Evolutionary conservation across 2,888 invertebrate species (phyloP), one percentile per base, ranked within the genome.

Genomic region (Spodoptera exigua): DNA sequence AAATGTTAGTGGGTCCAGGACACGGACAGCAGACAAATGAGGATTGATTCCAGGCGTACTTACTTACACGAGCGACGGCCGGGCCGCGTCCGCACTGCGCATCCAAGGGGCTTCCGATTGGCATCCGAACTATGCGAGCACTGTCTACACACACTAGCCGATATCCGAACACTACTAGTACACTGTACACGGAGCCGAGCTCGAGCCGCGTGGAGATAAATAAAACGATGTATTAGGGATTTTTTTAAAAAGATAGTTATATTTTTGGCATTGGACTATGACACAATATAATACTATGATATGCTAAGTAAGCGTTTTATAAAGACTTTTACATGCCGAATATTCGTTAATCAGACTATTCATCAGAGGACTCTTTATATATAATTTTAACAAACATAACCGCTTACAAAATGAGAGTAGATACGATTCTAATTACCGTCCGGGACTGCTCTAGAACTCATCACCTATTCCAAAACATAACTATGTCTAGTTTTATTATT

Each of bases 241-340:
- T 94, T 94, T 93, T 92, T 92, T 93, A 94, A 93, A 94, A 94
- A 94, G 94, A 94, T 94, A 94, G 92, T 94, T 94, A 94, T 94
- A 93, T 93, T 94, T 93, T 94, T 94, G 94, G 94, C 94, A 93
- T 94, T 93, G 93, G 94, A 94, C 94, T 94, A 94, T 94, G 94
- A 94, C 94, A 93, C 94, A 93, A 94, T 94, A 94, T 93, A 93
- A 94, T 94, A 94, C 94, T 93, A 94, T 94, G 94, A 94, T 94
- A 94, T 94, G 94, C 94, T 94, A 94, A 93, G 92, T 94, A 94
- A 94, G 94, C 94, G 94, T 93, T 94, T 94, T 93, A 93, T 93
- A 93, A 93, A 94, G 93, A 94, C 93, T 93, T 93, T 93, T 92
- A 93, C 93, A 93, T 93, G 93, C 93, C 93, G 92, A 93, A 93